These are phyloP conservation scores for Malurus leucopterus DNA, from an alignment of 2,797 vertebrate genomes.

Conservation along the genomic window DNA sequence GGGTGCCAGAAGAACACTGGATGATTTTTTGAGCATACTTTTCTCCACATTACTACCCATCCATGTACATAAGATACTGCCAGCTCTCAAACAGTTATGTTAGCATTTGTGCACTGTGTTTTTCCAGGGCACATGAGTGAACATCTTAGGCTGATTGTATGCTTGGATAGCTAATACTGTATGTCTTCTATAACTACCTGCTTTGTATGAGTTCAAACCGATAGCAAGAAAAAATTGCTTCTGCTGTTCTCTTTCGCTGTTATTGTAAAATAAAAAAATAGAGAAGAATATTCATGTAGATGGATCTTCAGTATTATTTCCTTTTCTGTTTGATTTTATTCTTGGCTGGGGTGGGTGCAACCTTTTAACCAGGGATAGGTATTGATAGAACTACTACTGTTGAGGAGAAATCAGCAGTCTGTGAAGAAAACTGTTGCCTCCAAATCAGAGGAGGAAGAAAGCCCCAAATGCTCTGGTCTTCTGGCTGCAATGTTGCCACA, in stretches of 20 bases:
- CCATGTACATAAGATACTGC: neutral
- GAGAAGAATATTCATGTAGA: neutral
- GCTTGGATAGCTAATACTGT: neutral
- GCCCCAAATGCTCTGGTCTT: neutral
- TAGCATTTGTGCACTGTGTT: neutral
- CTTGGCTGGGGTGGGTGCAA: neutral
- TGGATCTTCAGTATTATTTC: neutral
- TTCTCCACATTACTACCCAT: neutral
- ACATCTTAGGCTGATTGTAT: neutral
- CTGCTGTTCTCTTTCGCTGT: neutral
- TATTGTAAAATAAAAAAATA: neutral
- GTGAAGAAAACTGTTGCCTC: constrained; percentile 18
- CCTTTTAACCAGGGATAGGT: constrained; percentile 9
- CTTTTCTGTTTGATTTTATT: constrained; percentile 25
- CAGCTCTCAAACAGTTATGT: neutral
- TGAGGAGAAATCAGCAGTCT: constrained; percentile 32
- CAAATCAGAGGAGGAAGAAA: neutral
- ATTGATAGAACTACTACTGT: constrained; percentile 27
- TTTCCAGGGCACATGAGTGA: neutral
- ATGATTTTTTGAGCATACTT: neutral
- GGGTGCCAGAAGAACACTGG: neutral
- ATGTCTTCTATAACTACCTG: constrained; percentile 16
- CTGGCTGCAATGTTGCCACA: neutral
- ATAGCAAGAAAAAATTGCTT: neutral
- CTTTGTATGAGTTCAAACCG: constrained; percentile 5